Evolutionary conservation across 2,797 vertebrate species (phyloP).

Genomic region (Adelosebastes latens): DNA sequence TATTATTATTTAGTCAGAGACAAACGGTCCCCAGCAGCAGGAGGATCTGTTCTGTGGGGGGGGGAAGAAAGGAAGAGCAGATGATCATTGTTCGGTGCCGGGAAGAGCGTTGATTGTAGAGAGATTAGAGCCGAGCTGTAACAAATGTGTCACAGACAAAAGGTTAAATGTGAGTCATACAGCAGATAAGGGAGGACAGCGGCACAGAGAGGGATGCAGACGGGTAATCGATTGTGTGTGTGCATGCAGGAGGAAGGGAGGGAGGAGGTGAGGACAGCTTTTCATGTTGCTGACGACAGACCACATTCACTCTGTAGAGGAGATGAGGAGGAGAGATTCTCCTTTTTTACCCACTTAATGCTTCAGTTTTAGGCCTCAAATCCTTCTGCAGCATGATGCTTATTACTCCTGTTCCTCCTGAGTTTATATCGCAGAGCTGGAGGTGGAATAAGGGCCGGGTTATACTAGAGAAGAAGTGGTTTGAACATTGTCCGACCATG

Average conservation of each 20-base stretch:
- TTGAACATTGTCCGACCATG: too few relatives aligned
- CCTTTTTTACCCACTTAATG: not conserved
- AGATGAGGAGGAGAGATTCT: not conserved
- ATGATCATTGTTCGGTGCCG: constrained; percentile 19
- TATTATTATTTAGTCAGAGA: constrained; percentile 14
- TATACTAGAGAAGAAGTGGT: not conserved
- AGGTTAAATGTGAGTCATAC: constrained; percentile 38
- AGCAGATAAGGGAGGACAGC: not conserved
- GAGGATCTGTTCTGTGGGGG: not conserved
- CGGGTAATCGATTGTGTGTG: constrained; percentile 6
- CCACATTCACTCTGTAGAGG: not conserved
- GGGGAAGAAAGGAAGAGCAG: not conserved
- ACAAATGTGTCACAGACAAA: constrained; percentile 26
- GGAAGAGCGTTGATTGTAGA: not conserved
- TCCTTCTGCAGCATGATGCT: not conserved
- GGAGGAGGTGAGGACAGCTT: not conserved
- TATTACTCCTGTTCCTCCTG: not conserved
- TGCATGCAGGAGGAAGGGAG: constrained; percentile 2
- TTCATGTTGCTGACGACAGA: not conserved
- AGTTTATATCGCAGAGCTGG: not conserved
- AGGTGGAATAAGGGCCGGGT: not conserved
- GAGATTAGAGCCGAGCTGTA: not conserved
- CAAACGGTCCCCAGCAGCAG: not conserved
- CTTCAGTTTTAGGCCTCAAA: not conserved
- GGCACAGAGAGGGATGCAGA: not conserved